Base-by-base conservation (phyloP, 2,888 invertebrate genomes). In the Lissonota sp. region DNA sequence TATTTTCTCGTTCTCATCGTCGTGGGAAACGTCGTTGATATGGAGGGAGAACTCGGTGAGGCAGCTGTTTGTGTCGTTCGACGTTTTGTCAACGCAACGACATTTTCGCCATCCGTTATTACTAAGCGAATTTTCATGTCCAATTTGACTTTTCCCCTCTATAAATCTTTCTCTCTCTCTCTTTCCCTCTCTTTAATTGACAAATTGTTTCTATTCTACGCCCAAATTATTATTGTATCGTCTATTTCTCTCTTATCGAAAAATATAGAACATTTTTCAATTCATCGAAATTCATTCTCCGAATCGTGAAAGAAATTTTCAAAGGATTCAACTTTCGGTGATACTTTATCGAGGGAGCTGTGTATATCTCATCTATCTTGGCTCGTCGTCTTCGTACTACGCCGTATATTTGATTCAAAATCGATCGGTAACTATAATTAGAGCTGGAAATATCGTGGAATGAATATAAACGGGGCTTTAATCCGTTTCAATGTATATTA, bases 361-460 rank as follows among this genome's bases (percentile, higher is more conserved):
- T 4, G 37, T 12, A 5, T 5, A 16, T 40, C 63, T 37, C 57
- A 64, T 64, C 64, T 46, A 63, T 70, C 63, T 12, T 44, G 6
- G 37, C 71, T 39, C 51, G 44, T 44, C 40, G 40, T n/a, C 42
- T 16, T 55, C 26, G 26, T 55, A 73, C 42, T 44, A 44, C 37
- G 37, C 3, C 26, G 26, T 3, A 51, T 57, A 42, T 71, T 66
- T 58, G 64, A 63, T 58, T 39, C 14, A 44, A 62, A 71, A 72
- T 72, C 63, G 69, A 57, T 5, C 71, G 49, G 12, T 16, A 44
- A 44, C 57, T 80, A 76, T 72, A 80, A 76, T 69, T 80, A 72
- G 66, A 66, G 12, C 2, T 26, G 3, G 26, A 55, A 58, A 76
- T 51, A 42, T 42, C 60, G 51, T 57, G 26, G 62, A 80, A 67